phyloP scores from a whole-genome alignment of 2,888 invertebrate species.

The Heliconius aoede region DNA sequence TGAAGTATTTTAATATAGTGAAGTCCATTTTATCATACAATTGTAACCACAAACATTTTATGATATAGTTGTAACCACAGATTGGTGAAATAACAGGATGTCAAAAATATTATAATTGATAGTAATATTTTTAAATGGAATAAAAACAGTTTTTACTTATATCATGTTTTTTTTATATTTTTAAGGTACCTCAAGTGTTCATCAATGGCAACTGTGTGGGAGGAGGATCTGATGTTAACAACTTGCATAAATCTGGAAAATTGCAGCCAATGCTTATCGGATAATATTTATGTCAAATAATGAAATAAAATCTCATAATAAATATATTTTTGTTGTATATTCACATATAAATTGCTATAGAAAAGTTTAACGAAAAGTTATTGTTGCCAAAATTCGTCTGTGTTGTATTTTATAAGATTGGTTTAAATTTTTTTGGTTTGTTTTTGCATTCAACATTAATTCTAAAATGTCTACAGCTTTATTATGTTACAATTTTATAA shows the following conservation, averaged over 20 bases:
- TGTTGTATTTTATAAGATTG: neutral
- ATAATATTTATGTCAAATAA: slow-evolving; percentile 48
- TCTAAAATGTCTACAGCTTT: neutral
- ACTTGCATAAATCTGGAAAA: slow-evolving; percentile 88
- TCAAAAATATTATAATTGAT: neutral
- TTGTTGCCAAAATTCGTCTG: neutral
- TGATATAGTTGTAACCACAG: too few relatives aligned
- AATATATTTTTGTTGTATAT: slow-evolving; percentile 3
- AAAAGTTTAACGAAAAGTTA: neutral
- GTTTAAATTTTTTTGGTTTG: neutral
- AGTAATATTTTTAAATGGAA: neutral
- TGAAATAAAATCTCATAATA: slow-evolving; percentile 2
- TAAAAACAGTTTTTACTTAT: neutral
- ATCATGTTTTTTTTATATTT: slow-evolving; percentile 22
- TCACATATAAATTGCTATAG: neutral
- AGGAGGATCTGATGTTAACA: slow-evolving; percentile 94
- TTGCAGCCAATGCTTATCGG: slow-evolving; percentile 84
- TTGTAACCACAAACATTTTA: neutral
- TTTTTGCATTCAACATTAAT: neutral
- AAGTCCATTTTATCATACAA: neutral
- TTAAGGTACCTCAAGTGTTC: slow-evolving; percentile 97
- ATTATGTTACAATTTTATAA: slow-evolving; percentile 12
- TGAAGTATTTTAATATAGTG: neutral
- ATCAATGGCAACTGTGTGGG: slow-evolving; percentile 95
- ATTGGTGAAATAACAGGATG: neutral